phyloP scores from a whole-genome alignment of 2,797 vertebrate species.

The Epinephelus awoara region DNA sequence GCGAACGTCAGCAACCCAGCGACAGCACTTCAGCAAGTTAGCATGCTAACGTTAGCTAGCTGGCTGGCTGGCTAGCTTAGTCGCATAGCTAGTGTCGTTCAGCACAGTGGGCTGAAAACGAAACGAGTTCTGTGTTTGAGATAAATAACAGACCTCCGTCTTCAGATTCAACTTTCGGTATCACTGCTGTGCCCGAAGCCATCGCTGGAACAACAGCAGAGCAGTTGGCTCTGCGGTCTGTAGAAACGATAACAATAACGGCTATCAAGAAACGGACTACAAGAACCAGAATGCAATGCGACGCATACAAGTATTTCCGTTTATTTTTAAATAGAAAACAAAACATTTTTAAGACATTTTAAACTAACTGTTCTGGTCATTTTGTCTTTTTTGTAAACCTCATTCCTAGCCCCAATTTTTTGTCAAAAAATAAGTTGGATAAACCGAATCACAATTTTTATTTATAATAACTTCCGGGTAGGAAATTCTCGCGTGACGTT shows the following conservation, averaged over 20 bases:
- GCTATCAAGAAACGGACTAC: not conserved
- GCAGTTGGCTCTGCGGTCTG: not conserved
- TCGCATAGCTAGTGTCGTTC: rapidly evolving
- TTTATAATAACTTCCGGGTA: too few species aligned
- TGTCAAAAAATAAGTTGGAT: too few species aligned
- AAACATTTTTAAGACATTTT: too few species aligned
- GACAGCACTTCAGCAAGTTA: not conserved
- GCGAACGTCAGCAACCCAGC: rapidly evolving
- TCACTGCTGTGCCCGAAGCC: not conserved
- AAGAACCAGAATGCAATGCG: slow-evolving; percentile 38
- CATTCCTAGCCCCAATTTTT: too few species aligned
- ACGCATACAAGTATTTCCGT: not conserved
- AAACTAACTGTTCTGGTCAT: too few species aligned
- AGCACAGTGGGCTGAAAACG: rapidly evolving
- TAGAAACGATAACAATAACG: not conserved
- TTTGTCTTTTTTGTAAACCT: too few species aligned
- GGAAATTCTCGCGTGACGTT: too few species aligned
- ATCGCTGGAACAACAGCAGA: not conserved
- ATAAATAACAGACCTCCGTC: slow-evolving; percentile 40
- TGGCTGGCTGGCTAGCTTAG: not conserved
- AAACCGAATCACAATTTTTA: too few species aligned
- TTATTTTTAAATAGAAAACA: not conserved
- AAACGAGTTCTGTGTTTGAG: rapidly evolving
- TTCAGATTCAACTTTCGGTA: not conserved
- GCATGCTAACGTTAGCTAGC: not conserved